These are phyloP conservation scores for Camponotus fellah DNA, from an alignment of 2,888 invertebrate species.

Conservation along the genomic window DNA sequence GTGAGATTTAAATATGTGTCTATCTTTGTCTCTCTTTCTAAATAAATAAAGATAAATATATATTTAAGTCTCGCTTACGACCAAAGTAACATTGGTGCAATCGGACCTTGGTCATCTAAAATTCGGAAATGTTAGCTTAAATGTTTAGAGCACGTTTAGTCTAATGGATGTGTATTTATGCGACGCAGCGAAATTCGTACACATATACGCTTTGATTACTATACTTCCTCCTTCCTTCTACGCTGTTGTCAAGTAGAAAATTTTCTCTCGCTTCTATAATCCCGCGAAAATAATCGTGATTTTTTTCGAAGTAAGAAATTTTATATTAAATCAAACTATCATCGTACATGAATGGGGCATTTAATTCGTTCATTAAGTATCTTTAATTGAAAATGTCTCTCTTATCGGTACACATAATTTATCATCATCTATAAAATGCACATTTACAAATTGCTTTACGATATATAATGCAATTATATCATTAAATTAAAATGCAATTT, in stretches of 20 bases:
- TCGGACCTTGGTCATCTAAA: background rate
- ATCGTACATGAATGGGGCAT: too few relatives aligned
- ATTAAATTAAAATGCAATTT: slow-evolving; percentile 5
- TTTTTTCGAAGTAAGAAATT: background rate
- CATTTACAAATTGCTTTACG: slow-evolving; percentile 2
- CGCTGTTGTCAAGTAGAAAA: background rate
- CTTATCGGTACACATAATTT: slow-evolving; percentile 16
- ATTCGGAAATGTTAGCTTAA: slow-evolving; percentile 35
- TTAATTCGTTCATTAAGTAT: background rate
- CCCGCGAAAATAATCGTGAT: background rate
- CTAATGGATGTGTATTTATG: slow-evolving; percentile 38
- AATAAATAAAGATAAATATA: too few relatives aligned
- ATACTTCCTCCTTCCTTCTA: background rate
- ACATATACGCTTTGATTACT: slow-evolving; percentile 4
- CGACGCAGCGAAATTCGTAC: slow-evolving; percentile 1
- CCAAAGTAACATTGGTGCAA: too few relatives aligned
- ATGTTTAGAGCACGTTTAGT: slow-evolving; percentile 41
- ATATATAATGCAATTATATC: slow-evolving; percentile 4
- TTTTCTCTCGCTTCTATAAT: background rate
- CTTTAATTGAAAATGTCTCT: slow-evolving; percentile 21
- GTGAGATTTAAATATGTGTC: too few relatives aligned
- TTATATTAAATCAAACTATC: background rate
- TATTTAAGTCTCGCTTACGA: too few relatives aligned
- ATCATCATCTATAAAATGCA: slow-evolving; percentile 1
- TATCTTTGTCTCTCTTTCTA: too few relatives aligned